These are phyloP conservation scores for Poeciliopsis occidentalis DNA, from an alignment of 2,113 vertebrate species.

Conservation along the genomic window DNA sequence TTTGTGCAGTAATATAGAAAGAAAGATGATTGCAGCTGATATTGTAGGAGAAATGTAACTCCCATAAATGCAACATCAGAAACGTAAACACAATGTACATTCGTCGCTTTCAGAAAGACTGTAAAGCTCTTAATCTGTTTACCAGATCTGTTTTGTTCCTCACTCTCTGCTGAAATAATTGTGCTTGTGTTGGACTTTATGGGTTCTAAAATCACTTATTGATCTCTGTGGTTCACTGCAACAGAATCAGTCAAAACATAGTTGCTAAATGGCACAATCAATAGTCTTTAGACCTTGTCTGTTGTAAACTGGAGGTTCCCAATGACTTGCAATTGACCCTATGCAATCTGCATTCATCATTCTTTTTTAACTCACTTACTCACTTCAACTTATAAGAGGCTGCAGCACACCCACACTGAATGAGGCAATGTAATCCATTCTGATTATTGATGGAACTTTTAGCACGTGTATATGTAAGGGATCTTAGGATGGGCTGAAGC, in stretches of 20 bases:
- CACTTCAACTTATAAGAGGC: background rate
- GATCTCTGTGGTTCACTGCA: slow-evolving; percentile 37
- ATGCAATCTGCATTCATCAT: slow-evolving; percentile 19
- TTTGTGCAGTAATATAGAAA: too few relatives aligned
- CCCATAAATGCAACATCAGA: too few relatives aligned
- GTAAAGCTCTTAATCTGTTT: background rate
- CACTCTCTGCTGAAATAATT: slow-evolving; percentile 21
- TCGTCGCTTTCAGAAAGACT: background rate
- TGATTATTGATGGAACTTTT: slow-evolving; percentile 18
- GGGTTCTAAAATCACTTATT: slow-evolving; percentile 29
- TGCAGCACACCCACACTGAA: background rate
- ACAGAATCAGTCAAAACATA: slow-evolving; percentile 51
- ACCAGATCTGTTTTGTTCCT: slow-evolving; percentile 1
- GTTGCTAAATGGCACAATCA: slow-evolving; percentile 39
- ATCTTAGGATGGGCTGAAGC: slow-evolving; percentile 2
- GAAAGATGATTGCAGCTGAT: too few relatives aligned
- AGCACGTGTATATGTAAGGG: slow-evolving; percentile 1
- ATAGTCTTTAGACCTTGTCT: slow-evolving; percentile 33
- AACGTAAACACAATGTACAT: background rate
- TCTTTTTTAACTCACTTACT: background rate
- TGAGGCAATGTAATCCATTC: slow-evolving; percentile 19
- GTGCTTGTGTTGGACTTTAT: background rate
- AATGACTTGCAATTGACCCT: slow-evolving; percentile 34
- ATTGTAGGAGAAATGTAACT: too few relatives aligned
- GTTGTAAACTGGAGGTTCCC: slow-evolving; percentile 31